phyloP scores from a whole-genome alignment of 2,113 vertebrate genomes.

The Actinemys pallida region DNA sequence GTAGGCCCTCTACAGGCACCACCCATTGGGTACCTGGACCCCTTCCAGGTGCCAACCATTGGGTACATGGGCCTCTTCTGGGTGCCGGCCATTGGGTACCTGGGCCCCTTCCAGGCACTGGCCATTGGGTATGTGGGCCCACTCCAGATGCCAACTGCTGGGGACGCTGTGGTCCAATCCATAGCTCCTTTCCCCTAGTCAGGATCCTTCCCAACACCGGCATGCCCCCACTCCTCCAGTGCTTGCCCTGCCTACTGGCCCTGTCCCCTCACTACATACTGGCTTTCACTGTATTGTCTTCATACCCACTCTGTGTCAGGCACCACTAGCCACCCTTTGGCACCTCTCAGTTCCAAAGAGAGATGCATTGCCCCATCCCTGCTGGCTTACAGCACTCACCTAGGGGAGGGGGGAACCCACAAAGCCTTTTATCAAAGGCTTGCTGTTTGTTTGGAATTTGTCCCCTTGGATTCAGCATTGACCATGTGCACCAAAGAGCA shows the following conservation, averaged over 20 bases:
- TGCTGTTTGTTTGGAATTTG: not conserved
- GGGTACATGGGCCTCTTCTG: too few relatives aligned
- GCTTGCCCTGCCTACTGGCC: not conserved
- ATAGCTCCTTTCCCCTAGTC: not conserved
- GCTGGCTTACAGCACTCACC: not conserved
- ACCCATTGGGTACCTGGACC: too few relatives aligned
- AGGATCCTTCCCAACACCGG: not conserved
- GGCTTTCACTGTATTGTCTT: not conserved
- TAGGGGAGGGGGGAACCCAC: conserved; percentile 4
- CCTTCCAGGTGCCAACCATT: too few relatives aligned
- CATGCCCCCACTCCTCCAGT: not conserved
- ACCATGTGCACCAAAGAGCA: not conserved
- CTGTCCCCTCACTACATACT: not conserved
- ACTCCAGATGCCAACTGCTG: not conserved
- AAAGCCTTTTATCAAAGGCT: not conserved
- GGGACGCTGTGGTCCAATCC: not conserved
- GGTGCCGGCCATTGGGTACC: too few relatives aligned
- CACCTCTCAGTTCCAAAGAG: conserved; percentile 6
- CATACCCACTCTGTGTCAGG: not conserved
- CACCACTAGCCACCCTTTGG: not conserved
- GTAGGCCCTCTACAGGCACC: too few relatives aligned
- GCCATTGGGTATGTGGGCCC: not conserved
- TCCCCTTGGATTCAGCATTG: not conserved
- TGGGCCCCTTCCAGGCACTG: too few relatives aligned
- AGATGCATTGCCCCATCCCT: not conserved